Evolutionary conservation across 2,888 invertebrate genomes (phyloP), one percentile per base, ranked within the genome.

Genomic region (Hanleya hanleyi): DNA sequence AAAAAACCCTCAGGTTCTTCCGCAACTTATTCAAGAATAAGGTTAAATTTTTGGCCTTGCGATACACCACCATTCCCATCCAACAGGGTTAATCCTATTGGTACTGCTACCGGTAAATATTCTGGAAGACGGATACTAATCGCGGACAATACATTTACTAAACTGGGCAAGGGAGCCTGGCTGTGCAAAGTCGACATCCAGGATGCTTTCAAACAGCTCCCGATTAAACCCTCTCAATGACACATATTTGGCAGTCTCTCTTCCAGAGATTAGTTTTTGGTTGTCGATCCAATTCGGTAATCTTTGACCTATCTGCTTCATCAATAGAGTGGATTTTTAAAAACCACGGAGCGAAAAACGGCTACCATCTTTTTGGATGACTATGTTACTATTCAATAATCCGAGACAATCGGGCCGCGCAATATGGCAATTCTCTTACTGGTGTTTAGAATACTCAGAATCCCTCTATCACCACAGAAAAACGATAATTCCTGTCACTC

Each of bases 161-260:
- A 62, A 18, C 26, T 33, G 15, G 37, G 61, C 22, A 36, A 38
- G n/a, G 62, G 29, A 33, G 22, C 6, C 65, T 65, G 15, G n/a
- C n/a, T n/a, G n/a, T n/a, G n/a, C n/a, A n/a, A n/a, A n/a, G n/a
- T n/a, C n/a, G n/a, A n/a, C n/a, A 70, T 70, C 22, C 7, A 29
- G 3, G 65, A 70, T 70, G 70, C 70, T 15, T 70, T 70, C 36
- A 65, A 70, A 47, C 50, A n/a, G 9, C 38, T 62, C 15, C 65
- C 65, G 15, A 41, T 18, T n/a, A 26, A 9, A 12, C 57, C 57
- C 18, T 26, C 38, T 41, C 22, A 29, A 33, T 67, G 67, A 29
- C 67, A 22, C n/a, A 26, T 41, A 36, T 33, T 29, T 41, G 12
- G 33, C 51, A 67, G 22, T 71, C 66, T 67, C 57, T 67, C 32